Evolutionary conservation across 2,888 invertebrate species (phyloP), one percentile per base, ranked within the genome.

Genomic region (Teinopalpus imperialis): DNA sequence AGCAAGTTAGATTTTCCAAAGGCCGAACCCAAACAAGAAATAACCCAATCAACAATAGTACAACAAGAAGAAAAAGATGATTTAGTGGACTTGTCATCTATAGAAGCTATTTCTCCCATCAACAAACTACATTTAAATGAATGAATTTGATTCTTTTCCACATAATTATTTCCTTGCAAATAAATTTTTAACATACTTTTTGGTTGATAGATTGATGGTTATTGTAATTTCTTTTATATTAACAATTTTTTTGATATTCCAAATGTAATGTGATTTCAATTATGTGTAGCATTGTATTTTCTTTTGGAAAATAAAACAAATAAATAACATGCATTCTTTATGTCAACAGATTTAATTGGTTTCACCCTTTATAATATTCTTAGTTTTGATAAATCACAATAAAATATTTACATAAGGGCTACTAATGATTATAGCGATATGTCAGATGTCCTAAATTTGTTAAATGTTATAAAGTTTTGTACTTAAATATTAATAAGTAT

Each of bases 51-150:
- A 5, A 49, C 45, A 35, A 57, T 55, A 2, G 35, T 48, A 10
- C 53, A 49, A 35, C 45, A 42, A 5, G 57, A 45, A 47, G 71
- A 72, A 26, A 66, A 67, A n/a, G 89, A 90, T 54, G 93, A 95
- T 56, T 91, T 91, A 4, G 92, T 95, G 3, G 95, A 96, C 74
- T 86, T 96, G 29, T 93, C 93, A 59, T 94, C 94, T 59, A 90
- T 96, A 43, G 87, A 91, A 67, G 69, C 89, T 5, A 74, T 80
- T 34, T 67, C 75, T 16, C 75, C 78, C 43, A 79, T 87, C 43
- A 80, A 78, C n/a, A 77, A 70, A 62, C 80, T 88, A n/a, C 86
- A 82, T 59, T 66, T 88, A 23, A 63, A 71, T 23, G 77, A 69
- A 40, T 74, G 50, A 66, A 1, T 16, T 35, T 10, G 14, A 23